Evolutionary conservation across 2,113 vertebrate genomes (phyloP).

Genomic region (Baryphthengus martii): DNA sequence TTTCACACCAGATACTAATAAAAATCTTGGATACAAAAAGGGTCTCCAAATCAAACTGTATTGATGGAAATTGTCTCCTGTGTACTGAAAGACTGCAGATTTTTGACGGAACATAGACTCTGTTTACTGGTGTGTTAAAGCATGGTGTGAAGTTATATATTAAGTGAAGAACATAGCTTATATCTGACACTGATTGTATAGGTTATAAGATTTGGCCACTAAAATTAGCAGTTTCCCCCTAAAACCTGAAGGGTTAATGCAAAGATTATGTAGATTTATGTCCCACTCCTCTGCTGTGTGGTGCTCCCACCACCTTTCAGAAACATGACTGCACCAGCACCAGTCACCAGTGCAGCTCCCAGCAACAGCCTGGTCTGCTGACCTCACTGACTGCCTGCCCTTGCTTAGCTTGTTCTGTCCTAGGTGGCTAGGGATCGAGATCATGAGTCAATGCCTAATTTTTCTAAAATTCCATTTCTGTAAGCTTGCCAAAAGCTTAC

Average conservation of each 20-base stretch:
- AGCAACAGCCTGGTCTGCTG: accelerated
- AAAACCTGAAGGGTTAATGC: neutral
- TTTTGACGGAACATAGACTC: neutral
- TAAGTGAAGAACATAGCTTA: neutral
- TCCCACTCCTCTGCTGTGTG: neutral
- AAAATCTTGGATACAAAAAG: neutral
- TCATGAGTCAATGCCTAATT: neutral
- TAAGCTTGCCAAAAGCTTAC: neutral
- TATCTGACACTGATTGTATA: neutral
- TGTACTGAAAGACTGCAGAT: neutral
- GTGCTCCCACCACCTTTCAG: neutral
- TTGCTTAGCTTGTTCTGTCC: neutral
- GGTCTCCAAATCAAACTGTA: neutral
- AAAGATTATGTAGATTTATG: neutral
- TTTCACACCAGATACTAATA: neutral
- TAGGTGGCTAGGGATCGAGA: neutral
- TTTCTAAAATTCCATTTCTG: neutral
- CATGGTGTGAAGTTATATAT: neutral
- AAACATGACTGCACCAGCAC: neutral
- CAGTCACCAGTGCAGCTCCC: neutral
- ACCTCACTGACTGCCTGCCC: neutral
- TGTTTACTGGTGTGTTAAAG: neutral
- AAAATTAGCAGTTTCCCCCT: neutral
- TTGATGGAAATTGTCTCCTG: neutral
- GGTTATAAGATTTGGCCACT: neutral